A percentile compares a stretch with the other conserved stretches of the same genome.
These are phyloP conservation scores for Microctonus brassicae DNA, from an alignment of 2,888 invertebrate species.

Conservation along the genomic window DNA sequence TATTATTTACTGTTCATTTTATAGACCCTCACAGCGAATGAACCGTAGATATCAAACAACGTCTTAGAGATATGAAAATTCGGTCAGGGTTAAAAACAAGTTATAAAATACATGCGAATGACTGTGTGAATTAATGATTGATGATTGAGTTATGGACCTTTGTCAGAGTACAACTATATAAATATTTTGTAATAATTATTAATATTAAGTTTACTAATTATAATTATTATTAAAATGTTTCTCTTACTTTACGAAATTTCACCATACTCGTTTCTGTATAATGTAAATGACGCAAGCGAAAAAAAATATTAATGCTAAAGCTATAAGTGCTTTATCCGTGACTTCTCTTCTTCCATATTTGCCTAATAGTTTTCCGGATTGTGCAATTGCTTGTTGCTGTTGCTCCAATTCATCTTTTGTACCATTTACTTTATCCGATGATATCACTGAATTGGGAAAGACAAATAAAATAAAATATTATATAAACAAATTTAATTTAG, in stretches of 20 bases:
- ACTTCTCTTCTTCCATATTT: slow-evolving; percentile 95
- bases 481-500: no score
- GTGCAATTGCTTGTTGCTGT: slow-evolving; percentile 89
- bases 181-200: not conserved
- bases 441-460: slow-evolving; percentile 67
- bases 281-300: slow-evolving; percentile 93
- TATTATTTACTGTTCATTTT: not conserved
- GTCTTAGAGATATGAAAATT: slow-evolving; percentile 3
- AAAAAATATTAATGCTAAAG: slow-evolving; percentile 90
- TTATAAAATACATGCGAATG: not conserved
- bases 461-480: slow-evolving; percentile 55
- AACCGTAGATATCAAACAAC: slow-evolving; percentile 10
- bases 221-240: not conserved
- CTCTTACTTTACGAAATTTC: slow-evolving; percentile 48
- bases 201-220: not conserved
- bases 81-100: slow-evolving; percentile 22
- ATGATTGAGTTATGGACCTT: not conserved
- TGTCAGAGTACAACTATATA: not conserved
- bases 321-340: slow-evolving; percentile 92
- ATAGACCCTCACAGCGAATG: not conserved
- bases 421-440: slow-evolving; percentile 72
- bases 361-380: slow-evolving; percentile 90
- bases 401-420: slow-evolving; percentile 87
- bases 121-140: not conserved
- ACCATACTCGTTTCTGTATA: slow-evolving; percentile 90